Conservation (phyloP, 2,113 vertebrate genomes). For the Jaculus jaculus region DNA sequence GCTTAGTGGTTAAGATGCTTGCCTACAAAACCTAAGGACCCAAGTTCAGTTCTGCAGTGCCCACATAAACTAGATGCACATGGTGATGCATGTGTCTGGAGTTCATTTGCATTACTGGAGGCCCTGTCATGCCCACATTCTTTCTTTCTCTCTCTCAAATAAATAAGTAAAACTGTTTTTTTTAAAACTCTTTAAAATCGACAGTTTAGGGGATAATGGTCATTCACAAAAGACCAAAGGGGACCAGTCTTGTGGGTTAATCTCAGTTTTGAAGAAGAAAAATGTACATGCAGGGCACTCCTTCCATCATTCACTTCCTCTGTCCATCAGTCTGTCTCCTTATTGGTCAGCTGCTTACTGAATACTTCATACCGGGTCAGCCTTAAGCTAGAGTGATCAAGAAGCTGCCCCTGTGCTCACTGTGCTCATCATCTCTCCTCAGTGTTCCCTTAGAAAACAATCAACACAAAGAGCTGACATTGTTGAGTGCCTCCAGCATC, state of each 20-base stretch:
- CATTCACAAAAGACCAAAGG: not conserved
- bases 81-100: not conserved
- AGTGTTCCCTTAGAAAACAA: not conserved
- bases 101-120: not conserved
- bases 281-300: not conserved
- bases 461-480: not conserved
- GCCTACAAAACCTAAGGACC: not conserved
- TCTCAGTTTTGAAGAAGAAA: not conserved
- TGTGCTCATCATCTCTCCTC: not conserved
- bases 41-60: not conserved
- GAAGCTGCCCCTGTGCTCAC: no score
- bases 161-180: no score
- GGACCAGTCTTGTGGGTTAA: not conserved
- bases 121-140: no score
- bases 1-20: not conserved
- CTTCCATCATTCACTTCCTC: not conserved
- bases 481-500: fast-evolving
- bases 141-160: no score
- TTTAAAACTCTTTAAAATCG: not conserved
- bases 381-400: not conserved
- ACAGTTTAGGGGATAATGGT: not conserved
- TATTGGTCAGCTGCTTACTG: not conserved
- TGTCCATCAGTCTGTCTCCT: not conserved
- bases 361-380: not conserved
- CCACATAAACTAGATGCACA: not conserved